Evolutionary conservation across 37 sponge, comb jelly and placozoan genomes (phyloP).

Genomic region (Diacarnus erythraeanus): DNA sequence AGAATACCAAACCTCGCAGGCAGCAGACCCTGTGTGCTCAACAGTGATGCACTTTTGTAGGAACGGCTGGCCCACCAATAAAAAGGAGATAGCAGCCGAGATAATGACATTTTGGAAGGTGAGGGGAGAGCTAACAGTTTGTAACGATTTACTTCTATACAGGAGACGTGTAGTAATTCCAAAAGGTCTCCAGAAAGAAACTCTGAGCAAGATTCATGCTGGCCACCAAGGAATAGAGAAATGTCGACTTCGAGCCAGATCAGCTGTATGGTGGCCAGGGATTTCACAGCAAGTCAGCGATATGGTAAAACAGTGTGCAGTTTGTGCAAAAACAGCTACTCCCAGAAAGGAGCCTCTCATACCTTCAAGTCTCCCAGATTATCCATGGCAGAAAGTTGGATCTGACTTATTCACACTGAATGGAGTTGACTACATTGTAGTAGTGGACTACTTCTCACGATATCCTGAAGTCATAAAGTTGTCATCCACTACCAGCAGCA

Average conservation of each 20-base stretch:
- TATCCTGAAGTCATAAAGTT: slow-evolving; percentile 30
- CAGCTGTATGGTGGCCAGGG: slow-evolving; percentile 57
- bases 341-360: slow-evolving; percentile 20
- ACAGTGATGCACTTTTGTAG: slow-evolving; percentile 9
- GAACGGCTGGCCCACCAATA: slow-evolving; percentile 17
- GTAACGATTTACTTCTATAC: slow-evolving; percentile 4
- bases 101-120: slow-evolving; percentile 29
- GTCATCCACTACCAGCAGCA: slow-evolving; percentile 15
- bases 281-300: slow-evolving; percentile 14
- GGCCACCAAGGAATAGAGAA: slow-evolving; percentile 43
- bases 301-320: slow-evolving; percentile 4
- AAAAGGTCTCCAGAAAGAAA: slow-evolving; percentile 7
- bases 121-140: not conserved
- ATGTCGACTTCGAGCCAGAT: slow-evolving; percentile 8
- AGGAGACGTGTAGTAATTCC: slow-evolving; percentile 27
- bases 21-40: slow-evolving; percentile 1
- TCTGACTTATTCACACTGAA: slow-evolving; percentile 32
- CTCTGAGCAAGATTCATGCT: slow-evolving; percentile 36
- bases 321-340: not conserved
- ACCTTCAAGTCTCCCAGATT: slow-evolving; percentile 30
- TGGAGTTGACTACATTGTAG: slow-evolving; percentile 28
- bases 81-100: not conserved
- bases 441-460: slow-evolving; percentile 47
- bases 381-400: slow-evolving; percentile 48
- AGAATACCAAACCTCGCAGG: not conserved